Evolutionary conservation across 2,797 vertebrate species (phyloP), one percentile per base, ranked within the genome.

Genomic region (Esox masquinongy): DNA sequence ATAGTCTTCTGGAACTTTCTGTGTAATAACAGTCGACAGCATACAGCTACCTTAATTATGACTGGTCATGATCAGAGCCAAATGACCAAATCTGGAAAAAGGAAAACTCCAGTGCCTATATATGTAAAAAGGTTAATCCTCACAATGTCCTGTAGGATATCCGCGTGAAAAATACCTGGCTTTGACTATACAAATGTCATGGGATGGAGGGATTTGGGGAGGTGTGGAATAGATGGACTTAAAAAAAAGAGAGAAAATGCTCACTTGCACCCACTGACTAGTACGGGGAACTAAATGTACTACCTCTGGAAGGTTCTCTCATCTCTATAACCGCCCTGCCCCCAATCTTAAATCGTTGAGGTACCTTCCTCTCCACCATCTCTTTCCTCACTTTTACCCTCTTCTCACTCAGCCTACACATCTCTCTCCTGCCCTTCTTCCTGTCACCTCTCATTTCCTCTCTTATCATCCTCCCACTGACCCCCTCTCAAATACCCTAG

Each of bases 371-470:
- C 31, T 1, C 7, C 26, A 29, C 26, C 26, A 12, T 12, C 64
- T 9, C 19, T 1, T 4, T 43, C 43, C 43, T 43, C 43, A 12
- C 43, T 14, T 8, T 47, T 47, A 47, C 11, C 9, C 43, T 47
- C 43, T 14, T 47, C 43, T 47, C 3, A 11, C 8, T 47, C 12
- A 12, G 43, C 43, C 43, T 11, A 47, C 43, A 15, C 22, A 15
- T n/a, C 43, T 24, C 43, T 49, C 19, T 47, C 36, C 22, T 22
- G 7, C 43, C 12, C 17, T 50, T 47, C 19, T 1, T n/a, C 14
- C 66, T 17, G 24, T n/a, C 75, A 16, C 59, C 84, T 85, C 83
- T 84, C 84, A 83, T 83, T 84, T 85, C 74, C 68, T 79, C 2
- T 77, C 70, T 26, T 26, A 73, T 79, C 76, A 82, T 80, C 81